Base-by-base conservation (phyloP, 2,797 vertebrate genomes). In the Helarctos malayanus region DNA sequence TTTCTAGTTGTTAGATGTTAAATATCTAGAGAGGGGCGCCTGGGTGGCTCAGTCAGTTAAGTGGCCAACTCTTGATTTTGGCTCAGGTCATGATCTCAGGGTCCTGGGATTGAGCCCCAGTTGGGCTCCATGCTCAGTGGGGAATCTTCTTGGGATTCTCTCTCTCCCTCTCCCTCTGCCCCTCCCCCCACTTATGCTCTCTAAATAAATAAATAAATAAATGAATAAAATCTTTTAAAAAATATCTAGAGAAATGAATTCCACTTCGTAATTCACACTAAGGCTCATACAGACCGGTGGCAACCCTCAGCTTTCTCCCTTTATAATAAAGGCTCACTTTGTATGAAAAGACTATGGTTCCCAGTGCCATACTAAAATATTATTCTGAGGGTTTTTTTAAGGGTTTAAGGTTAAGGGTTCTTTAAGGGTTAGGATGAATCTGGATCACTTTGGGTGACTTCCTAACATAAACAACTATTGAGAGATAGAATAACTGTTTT, bases 381-480 rank as follows among this genome's bases (percentile, higher is more conserved):
- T 57, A 78, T 59, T 86, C 73, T n/a, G 29, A 76, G 47, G 45
- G 14, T 3, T 73, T 71, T 76, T 49, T 73, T 45, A 52, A 49
- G 10, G 4, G 41, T 27, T 47, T 73, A 49, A 32, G 47, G 75
- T 54, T 78, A 78, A 11, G 45, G 27, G 35, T 47, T 93, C 45
- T 49, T n/a, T 78, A 78, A 11, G 27, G 27, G 47, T 47, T 93
- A 35, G 80, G 18, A 41, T 91, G n/a, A 94, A 9, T 59, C 65
- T 65, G 32, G 38, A 15, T 75, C 19, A 63, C 89, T 96, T n/a
- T 18, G 68, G 56, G 18, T 73, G 47, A 93, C 45, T 91, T 91
- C 35, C 25, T 96, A 92, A 41, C 15, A 90, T 78, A 96, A 91
- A 57, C 76, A 90, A 59, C 59, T 69, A 38, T 52, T 57, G 68